Evolutionary conservation across 1,140 invertebrate genomes (phyloP).

Genomic region (Apis dorsata): DNA sequence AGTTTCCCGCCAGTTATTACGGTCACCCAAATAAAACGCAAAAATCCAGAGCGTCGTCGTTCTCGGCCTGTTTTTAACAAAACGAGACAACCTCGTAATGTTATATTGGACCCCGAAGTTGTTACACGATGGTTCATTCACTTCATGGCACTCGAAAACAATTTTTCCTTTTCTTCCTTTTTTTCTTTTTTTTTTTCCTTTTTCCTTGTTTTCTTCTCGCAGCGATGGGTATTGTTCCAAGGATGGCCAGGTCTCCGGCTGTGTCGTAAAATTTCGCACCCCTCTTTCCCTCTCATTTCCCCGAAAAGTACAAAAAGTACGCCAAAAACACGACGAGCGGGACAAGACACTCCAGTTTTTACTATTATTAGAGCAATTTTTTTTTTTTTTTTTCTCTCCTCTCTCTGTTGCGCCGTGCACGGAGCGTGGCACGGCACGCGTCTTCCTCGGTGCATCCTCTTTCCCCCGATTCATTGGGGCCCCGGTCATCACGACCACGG

Average conservation of each 20-base stretch:
- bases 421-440: constrained; percentile 67
- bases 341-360: constrained; percentile 71
- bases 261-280: constrained; percentile 16
- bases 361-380: constrained; percentile 78
- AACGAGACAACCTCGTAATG: constrained; percentile 67
- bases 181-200: not conserved
- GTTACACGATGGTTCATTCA: not conserved
- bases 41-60: not conserved
- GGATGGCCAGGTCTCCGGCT: not conserved
- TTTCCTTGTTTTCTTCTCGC: too few species aligned
- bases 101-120: constrained; percentile 65
- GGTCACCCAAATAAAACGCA: constrained; percentile 76
- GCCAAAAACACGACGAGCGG: not conserved
- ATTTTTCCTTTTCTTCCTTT: not conserved
- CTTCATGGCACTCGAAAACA: not conserved
- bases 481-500: constrained; percentile 32
- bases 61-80: constrained; percentile 65
- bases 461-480: constrained; percentile 65
- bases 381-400: constrained; percentile 53
- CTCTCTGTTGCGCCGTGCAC: constrained; percentile 19
- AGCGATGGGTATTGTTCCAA: not conserved
- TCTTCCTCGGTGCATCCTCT: constrained; percentile 35
- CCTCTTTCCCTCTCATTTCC: not conserved
- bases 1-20: constrained; percentile 75
- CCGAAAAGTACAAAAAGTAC: constrained; percentile 30